These are phyloP conservation scores for Lytechinus variegatus DNA, from an alignment of 35 echinoderm and acorn worm species.

Conservation along the genomic window DNA sequence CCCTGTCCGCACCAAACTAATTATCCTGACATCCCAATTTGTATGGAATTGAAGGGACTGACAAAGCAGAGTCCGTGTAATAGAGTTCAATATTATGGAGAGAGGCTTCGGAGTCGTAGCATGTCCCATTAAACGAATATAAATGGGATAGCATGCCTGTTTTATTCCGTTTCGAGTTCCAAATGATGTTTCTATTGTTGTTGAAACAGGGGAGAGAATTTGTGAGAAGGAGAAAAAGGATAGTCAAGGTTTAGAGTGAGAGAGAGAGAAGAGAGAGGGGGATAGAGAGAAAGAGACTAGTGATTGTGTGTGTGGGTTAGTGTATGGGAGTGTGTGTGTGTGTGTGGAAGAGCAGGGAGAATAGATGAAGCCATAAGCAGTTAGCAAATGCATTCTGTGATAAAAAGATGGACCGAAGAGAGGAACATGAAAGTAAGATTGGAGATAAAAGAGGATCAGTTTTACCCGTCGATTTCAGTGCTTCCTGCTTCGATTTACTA, in stretches of 20 bases:
- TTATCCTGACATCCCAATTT: slow-evolving; percentile 4
- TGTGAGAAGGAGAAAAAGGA: background rate
- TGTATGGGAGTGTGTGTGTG: background rate
- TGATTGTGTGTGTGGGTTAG: no score
- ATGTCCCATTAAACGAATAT: slow-evolving; percentile 4
- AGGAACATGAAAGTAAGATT: background rate
- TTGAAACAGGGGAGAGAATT: background rate
- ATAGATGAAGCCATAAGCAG: background rate
- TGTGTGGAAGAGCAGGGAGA: background rate
- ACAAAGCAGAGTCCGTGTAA: background rate
- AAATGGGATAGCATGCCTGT: background rate
- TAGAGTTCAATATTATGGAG: background rate
- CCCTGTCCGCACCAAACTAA: background rate
- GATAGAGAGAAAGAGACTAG: no score
- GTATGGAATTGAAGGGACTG: background rate
- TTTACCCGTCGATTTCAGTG: background rate
- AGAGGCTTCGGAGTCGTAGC: background rate
- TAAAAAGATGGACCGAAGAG: background rate
- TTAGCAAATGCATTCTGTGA: background rate
- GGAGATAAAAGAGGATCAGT: background rate
- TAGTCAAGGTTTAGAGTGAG: no score
- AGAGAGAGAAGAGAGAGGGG: no score
- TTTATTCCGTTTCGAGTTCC: background rate
- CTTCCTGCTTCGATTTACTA: background rate
- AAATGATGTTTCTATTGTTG: background rate